Percentiles rank a stretch among this genome's conserved stretches.
phyloP scores from a whole-genome alignment of 2,797 vertebrate genomes.

The Squalus acanthias region DNA sequence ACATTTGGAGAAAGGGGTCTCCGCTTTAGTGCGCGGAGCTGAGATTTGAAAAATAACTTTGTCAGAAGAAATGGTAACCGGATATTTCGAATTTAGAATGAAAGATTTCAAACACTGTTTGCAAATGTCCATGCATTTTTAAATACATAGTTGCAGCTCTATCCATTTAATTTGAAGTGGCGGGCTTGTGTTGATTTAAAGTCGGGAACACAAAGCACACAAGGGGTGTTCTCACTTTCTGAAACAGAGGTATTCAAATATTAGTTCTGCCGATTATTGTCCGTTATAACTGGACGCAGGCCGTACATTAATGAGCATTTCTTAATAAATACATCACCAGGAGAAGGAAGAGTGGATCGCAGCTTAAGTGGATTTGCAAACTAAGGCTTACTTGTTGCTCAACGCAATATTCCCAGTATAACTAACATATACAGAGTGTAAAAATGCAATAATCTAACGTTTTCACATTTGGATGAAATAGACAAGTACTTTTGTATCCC shows the following conservation, averaged over 20 bases:
- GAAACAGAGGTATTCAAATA: neutral
- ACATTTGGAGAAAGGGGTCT: neutral
- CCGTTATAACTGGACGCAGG: neutral
- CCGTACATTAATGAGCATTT: neutral
- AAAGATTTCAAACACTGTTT: no score
- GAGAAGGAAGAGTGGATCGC: neutral
- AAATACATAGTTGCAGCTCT: neutral
- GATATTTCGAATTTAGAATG: neutral
- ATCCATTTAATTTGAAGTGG: neutral
- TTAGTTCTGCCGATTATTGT: neutral
- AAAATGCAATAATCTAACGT: neutral
- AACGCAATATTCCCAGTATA: no score
- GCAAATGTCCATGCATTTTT: neutral
- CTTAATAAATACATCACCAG: neutral
- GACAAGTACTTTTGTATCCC: no score
- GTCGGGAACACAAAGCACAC: neutral
- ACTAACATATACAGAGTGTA: no score
- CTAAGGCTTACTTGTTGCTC: neutral
- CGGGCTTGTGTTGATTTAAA: neutral
- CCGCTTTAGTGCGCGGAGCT: neutral
- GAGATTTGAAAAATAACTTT: neutral
- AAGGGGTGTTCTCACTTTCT: neutral
- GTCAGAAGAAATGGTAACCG: neutral
- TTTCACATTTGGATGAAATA: neutral
- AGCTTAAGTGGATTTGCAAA: neutral